phyloP scores from a whole-genome alignment of 2,113 vertebrate genomes.

The Nerophis lumbriciformis region DNA sequence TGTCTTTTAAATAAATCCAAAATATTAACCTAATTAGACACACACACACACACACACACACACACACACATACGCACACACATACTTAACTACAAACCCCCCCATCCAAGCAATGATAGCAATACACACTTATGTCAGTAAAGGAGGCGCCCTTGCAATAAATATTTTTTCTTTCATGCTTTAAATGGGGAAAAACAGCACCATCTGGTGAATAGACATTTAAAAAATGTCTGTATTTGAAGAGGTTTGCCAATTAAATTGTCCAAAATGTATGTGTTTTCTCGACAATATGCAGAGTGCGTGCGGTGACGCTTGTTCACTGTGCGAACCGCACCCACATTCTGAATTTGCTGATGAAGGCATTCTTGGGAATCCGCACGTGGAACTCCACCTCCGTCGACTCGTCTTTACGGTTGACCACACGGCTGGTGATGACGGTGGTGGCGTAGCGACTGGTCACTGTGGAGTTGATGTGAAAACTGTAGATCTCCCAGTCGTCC shows the following conservation, averaged over 20 bases:
- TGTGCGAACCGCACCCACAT: constrained; percentile 72
- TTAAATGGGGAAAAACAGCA: too few relatives aligned
- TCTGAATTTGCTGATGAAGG: constrained; percentile 91
- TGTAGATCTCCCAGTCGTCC: constrained; percentile 78
- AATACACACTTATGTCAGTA: too few relatives aligned
- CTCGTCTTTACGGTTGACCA: constrained; percentile 74
- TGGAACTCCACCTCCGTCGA: constrained; percentile 83
- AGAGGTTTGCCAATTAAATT: background rate
- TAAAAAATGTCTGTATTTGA: too few relatives aligned
- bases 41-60: too few relatives aligned
- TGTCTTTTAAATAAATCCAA: too few relatives aligned
- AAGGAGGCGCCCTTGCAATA: too few relatives aligned
- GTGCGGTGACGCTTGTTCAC: background rate
- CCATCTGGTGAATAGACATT: too few relatives aligned
- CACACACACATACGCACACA: too few relatives aligned
- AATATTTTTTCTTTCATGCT: too few relatives aligned
- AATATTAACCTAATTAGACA: too few relatives aligned
- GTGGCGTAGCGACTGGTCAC: constrained; percentile 85
- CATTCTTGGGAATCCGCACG: constrained; percentile 88
- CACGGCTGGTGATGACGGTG: constrained; percentile 84
- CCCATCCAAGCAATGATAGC: too few relatives aligned
- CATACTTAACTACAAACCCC: too few relatives aligned
- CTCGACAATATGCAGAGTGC: accelerated
- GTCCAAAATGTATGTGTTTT: background rate
- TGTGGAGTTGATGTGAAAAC: constrained; percentile 83